A percentile compares a stretch with the other conserved stretches of the same genome.
phyloP scores from a whole-genome alignment of 2,113 vertebrate genomes.

The Spermophilus dauricus region DNA sequence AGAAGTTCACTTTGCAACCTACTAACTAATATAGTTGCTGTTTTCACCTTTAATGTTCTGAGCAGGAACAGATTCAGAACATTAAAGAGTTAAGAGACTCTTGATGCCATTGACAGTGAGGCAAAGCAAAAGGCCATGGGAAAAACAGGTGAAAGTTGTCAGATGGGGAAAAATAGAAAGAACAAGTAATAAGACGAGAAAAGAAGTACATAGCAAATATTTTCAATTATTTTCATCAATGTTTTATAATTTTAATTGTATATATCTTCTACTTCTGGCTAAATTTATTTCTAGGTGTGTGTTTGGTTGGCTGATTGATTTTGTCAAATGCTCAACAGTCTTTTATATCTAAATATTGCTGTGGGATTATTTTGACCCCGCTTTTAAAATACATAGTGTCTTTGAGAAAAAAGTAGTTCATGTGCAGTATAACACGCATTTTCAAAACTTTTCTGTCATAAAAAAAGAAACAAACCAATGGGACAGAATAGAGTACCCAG shows the following conservation, averaged over 20 bases:
- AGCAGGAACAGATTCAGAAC: not conserved
- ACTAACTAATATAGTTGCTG: not conserved
- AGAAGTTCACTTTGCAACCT: not conserved
- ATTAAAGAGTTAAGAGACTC: not conserved
- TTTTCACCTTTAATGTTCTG: not conserved
- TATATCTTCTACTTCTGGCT: not conserved
- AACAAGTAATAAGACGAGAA: not conserved
- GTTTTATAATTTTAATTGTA: not conserved
- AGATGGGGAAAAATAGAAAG: not conserved
- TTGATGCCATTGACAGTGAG: not conserved
- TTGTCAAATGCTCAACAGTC: not conserved
- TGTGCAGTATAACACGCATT: not conserved
- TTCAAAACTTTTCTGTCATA: not conserved
- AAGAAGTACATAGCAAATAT: not conserved
- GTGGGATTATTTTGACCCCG: not conserved
- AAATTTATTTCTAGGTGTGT: not conserved
- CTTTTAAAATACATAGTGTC: not conserved
- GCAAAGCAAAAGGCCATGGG: not conserved
- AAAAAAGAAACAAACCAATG: not conserved
- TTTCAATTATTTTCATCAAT: not conserved
- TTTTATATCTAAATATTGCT: not conserved
- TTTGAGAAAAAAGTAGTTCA: constrained; percentile 8
- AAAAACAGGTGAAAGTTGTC: not conserved
- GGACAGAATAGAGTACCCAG: not conserved
- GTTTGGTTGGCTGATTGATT: not conserved